A percentile compares a stretch with the other conserved stretches of the same genome.
These are phyloP conservation scores for Bos javanicus DNA, from an alignment of 2,113 vertebrate species.

Conservation along the genomic window DNA sequence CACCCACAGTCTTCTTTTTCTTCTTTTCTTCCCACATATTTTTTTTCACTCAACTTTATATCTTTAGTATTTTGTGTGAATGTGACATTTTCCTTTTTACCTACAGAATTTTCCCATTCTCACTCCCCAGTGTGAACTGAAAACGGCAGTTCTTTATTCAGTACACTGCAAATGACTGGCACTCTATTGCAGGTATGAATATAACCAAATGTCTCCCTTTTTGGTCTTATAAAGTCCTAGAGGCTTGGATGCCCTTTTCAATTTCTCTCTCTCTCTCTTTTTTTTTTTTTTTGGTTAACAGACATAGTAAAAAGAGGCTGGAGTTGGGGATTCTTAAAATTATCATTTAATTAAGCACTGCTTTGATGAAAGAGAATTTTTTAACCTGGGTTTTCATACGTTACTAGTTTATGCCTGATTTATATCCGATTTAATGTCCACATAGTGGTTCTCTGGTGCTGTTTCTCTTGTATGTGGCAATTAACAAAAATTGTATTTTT, in stretches of 20 bases:
- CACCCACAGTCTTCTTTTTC: background rate
- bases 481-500: background rate
- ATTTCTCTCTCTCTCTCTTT: background rate
- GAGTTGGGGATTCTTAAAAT: background rate
- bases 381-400: background rate
- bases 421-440: background rate
- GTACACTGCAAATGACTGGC: conserved; percentile 39
- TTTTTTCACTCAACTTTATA: conserved; percentile 26
- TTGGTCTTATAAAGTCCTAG: conserved; percentile 36
- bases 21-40: conserved; percentile 16
- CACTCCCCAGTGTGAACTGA: conserved; percentile 39
- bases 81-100: conserved; percentile 63
- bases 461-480: conserved; percentile 3
- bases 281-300: background rate
- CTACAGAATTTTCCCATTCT: conserved; percentile 37
- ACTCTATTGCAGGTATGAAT: background rate
- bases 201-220: conserved; percentile 57
- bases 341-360: background rate
- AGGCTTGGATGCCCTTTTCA: conserved; percentile 30
- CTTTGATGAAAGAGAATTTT: conserved; percentile 9
- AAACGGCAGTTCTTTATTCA: conserved; percentile 38
- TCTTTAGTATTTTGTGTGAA: conserved; percentile 64
- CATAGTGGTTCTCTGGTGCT: background rate
- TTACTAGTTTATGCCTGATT: background rate
- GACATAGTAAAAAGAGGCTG: background rate